Conservation (phyloP, 1,140 invertebrate species). For the Aporrectodea caliginosa region DNA sequence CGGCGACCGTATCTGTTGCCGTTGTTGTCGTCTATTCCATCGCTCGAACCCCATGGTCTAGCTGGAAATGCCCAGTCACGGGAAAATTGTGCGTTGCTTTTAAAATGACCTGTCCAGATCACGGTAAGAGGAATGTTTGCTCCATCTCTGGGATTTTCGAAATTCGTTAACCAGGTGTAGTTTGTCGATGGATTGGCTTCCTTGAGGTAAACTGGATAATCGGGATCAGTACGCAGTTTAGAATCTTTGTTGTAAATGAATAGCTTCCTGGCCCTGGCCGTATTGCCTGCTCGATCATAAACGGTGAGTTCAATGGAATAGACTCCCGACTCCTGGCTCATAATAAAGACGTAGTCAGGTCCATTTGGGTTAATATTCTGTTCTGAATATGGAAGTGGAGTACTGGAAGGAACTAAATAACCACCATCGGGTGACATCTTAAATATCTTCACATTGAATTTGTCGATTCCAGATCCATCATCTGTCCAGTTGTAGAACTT, state of each 20-base stretch:
- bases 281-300: constrained; percentile 8
- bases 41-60: not conserved
- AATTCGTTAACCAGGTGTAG: not conserved
- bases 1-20: not conserved
- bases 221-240: not conserved
- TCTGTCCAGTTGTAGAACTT: not conserved
- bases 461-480: not conserved
- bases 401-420: not conserved
- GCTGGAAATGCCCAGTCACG: not conserved
- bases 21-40: not conserved
- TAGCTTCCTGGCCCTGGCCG: constrained; percentile 9
- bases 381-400: not conserved
- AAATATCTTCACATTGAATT: not conserved
- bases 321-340: not conserved
- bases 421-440: not conserved
- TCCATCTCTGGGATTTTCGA: not conserved
- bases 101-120: not conserved
- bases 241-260: constrained; percentile 7
- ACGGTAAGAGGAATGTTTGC: not conserved
- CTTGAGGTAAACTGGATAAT: not conserved
- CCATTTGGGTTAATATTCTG: not conserved
- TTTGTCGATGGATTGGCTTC: not conserved
- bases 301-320: constrained; percentile 23
- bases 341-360: not conserved
- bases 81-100: not conserved